phyloP scores from a whole-genome alignment of 2,797 vertebrate species.

The Triplophysa yarkandensis region DNA sequence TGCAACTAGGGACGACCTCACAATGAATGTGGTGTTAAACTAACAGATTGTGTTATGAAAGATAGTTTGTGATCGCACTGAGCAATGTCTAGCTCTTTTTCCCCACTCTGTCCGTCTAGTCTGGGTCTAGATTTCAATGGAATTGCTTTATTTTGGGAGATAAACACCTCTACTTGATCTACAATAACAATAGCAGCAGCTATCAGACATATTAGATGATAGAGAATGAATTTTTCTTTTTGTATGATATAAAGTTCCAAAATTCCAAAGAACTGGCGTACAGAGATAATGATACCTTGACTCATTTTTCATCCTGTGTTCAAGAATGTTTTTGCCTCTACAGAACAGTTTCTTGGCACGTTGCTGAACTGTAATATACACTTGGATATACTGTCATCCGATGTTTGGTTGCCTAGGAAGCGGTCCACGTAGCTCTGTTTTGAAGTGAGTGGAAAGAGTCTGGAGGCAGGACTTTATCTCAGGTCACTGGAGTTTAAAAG shows the following conservation, averaged over 20 bases:
- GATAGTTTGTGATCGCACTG: constrained; percentile 23
- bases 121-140: not conserved
- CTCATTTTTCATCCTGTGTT: constrained; percentile 45
- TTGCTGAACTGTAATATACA: constrained; percentile 54
- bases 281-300: constrained; percentile 51
- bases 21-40: constrained; percentile 44
- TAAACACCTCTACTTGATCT: constrained; percentile 18
- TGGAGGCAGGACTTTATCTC: constrained; percentile 52
- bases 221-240: constrained; percentile 17
- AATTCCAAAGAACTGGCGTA: constrained; percentile 14
- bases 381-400: constrained; percentile 54
- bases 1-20: constrained; percentile 12
- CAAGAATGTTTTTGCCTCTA: constrained; percentile 60
- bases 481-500: constrained; percentile 43
- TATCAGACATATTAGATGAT: constrained; percentile 32
- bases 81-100: constrained; percentile 17
- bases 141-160: constrained; percentile 11
- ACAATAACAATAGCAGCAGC: constrained; percentile 21
- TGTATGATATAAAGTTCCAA: constrained; percentile 16
- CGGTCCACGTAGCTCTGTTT: constrained; percentile 52
- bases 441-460: constrained; percentile 37
- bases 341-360: constrained; percentile 64
- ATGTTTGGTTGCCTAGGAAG: constrained; percentile 64
- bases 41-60: constrained; percentile 47
- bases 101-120: constrained; percentile 10